Evolutionary conservation across 2,797 vertebrate genomes (phyloP), one percentile per base, ranked within the genome.

Genomic region (Poeciliopsis presidionis): DNA sequence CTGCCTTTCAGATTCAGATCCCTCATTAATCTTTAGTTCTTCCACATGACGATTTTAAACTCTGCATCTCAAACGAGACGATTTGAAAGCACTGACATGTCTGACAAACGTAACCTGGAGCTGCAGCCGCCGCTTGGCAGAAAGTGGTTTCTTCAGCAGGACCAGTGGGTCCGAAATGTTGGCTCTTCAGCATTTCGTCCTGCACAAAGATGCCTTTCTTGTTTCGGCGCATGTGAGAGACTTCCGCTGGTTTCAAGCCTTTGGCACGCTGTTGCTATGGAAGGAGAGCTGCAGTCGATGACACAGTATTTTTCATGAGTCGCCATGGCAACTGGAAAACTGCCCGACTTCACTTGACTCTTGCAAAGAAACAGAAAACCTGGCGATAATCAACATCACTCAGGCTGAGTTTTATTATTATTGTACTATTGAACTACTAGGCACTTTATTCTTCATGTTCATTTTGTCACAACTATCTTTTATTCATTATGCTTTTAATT

Each of bases 171-270:
- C 55, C 28, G 55, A 41, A 41, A 41, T 41, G 2, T 57, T 30
- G 51, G 7, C 81, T 47, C 61, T 46, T 28, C 72, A 55, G n/a
- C 59, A 7, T 77, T 78, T 81, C 74, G 51, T 55, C 4, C 74
- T 65, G 55, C 5, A 90, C 91, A 91, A 89, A 87, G 87, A 84
- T 45, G 84, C 61, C 84, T 90, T 91, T 92, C 74, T 90, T 75
- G 74, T 88, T 80, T 87, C 53, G 1, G 76, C 45, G 82, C 67
- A 49, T 80, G 80, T 83, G 81, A 91, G 89, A 86, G 82, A 83
- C 83, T 47, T 4, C 74, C 69, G 86, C 76, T 59, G 85, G 75
- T 89, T 91, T 89, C 84, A 76, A 74, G 14, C 74, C n/a, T 43
- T 22, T 41, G n/a, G 49, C 36, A n/a, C 11, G 57, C 72, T 72